Conservation (phyloP, 2,797 vertebrate genomes). For the Clamator glandarius region DNA sequence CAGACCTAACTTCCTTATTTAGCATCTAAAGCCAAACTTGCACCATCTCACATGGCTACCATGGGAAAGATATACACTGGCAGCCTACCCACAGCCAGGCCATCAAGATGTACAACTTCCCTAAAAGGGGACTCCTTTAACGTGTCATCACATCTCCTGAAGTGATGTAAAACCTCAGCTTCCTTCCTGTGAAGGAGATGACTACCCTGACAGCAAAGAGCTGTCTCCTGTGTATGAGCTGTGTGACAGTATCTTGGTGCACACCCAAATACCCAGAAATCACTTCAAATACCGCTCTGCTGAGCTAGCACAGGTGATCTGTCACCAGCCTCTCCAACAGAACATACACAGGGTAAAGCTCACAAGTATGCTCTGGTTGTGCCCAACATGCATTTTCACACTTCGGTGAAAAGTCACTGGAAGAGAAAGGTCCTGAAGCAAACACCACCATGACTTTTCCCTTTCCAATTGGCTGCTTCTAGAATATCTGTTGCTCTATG, state of each 20-base stretch:
- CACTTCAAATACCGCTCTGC: rapidly evolving
- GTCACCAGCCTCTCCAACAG: background rate
- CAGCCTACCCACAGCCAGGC: background rate
- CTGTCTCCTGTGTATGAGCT: background rate
- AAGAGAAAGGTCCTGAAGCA: background rate
- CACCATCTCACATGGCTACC: background rate
- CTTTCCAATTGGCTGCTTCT: background rate
- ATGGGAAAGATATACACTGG: background rate
- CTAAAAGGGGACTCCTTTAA: background rate
- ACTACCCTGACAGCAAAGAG: background rate
- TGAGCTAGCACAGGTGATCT: background rate
- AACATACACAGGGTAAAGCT: background rate
- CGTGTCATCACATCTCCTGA: background rate
- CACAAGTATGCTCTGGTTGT: background rate
- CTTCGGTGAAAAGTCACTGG: background rate
- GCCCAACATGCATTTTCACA: background rate
- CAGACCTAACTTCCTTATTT: background rate
- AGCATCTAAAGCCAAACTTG: background rate
- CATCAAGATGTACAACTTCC: background rate
- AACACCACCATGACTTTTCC: background rate
- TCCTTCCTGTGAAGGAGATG: background rate
- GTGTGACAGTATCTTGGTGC: background rate
- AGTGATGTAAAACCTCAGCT: background rate
- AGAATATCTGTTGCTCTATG: background rate
- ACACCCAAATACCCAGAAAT: background rate